These are phyloP conservation scores for Melanotaenia nigrans DNA, from an alignment of 2,797 vertebrate species.

Conservation along the genomic window DNA sequence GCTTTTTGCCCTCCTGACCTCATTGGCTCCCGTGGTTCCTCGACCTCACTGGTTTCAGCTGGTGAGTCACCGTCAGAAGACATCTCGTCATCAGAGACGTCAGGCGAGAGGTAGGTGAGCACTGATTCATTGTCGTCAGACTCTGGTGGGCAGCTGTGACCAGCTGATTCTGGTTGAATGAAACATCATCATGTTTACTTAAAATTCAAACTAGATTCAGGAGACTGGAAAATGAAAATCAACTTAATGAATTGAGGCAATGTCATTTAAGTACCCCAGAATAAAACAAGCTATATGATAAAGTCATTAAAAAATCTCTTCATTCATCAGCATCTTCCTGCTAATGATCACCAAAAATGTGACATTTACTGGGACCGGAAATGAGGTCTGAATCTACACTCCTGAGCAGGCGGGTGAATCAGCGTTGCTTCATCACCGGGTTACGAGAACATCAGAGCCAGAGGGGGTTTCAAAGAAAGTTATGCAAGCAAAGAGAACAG, in stretches of 20 bases:
- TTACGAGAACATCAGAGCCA: slow-evolving; percentile 3
- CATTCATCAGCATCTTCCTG: background rate
- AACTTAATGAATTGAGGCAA: too few species aligned
- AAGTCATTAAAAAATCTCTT: background rate
- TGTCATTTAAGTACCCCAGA: background rate
- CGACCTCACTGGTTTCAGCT: slow-evolving; percentile 7
- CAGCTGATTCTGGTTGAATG: slow-evolving; percentile 49
- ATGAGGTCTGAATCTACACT: background rate
- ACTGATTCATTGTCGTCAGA: slow-evolving; percentile 52
- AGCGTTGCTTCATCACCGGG: slow-evolving; percentile 16
- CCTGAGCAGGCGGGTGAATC: slow-evolving; percentile 23
- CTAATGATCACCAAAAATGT: background rate
- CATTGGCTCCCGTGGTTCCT: slow-evolving; percentile 48
- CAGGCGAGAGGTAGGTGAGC: slow-evolving; percentile 32
- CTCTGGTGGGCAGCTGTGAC: slow-evolving; percentile 7
- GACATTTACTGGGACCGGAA: slow-evolving; percentile 13
- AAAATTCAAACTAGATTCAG: background rate
- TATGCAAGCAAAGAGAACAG: background rate
- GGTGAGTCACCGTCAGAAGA: slow-evolving; percentile 43
- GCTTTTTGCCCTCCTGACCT: slow-evolving; percentile 58
- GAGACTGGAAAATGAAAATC: background rate
- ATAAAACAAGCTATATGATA: background rate
- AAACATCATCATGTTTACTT: slow-evolving; percentile 2
- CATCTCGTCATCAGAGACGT: slow-evolving; percentile 59
- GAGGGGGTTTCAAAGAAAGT: background rate